Evolutionary conservation across 2,797 vertebrate species (phyloP).

Genomic region (Tiaroga cobitis): DNA sequence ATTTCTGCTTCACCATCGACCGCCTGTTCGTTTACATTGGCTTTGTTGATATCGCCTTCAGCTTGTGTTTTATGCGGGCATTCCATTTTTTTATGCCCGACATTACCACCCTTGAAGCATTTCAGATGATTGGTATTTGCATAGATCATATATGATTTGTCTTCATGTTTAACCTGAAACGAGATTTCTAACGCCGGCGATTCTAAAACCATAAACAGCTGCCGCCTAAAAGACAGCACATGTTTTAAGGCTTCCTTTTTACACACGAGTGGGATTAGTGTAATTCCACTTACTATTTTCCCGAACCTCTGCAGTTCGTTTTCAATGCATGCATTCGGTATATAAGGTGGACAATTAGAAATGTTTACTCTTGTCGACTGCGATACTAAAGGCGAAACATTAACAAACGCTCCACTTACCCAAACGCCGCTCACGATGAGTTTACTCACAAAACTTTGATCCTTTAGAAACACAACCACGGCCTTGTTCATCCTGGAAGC

Average conservation of each 20-base stretch:
- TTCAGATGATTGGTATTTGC: not conserved
- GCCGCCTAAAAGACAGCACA: not conserved
- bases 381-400: not conserved
- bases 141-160: not conserved
- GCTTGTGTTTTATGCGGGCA: not conserved
- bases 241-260: too few relatives aligned
- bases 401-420: too few relatives aligned
- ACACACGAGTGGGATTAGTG: too few relatives aligned
- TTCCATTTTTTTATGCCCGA: not conserved
- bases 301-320: not conserved
- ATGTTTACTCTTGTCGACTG: not conserved
- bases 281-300: not conserved
- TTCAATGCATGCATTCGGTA: not conserved
- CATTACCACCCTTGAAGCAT: not conserved
- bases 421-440: not conserved
- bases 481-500: not conserved
- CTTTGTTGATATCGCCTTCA: not conserved
- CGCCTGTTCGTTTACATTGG: not conserved
- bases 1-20: not conserved
- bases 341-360: not conserved
- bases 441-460: not conserved
- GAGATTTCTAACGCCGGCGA: not conserved
- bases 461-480: not conserved
- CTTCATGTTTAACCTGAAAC: not conserved
- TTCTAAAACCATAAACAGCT: not conserved